These are phyloP conservation scores for Melitaea athalia DNA, from an alignment of 2,888 invertebrate species.

Conservation along the genomic window DNA sequence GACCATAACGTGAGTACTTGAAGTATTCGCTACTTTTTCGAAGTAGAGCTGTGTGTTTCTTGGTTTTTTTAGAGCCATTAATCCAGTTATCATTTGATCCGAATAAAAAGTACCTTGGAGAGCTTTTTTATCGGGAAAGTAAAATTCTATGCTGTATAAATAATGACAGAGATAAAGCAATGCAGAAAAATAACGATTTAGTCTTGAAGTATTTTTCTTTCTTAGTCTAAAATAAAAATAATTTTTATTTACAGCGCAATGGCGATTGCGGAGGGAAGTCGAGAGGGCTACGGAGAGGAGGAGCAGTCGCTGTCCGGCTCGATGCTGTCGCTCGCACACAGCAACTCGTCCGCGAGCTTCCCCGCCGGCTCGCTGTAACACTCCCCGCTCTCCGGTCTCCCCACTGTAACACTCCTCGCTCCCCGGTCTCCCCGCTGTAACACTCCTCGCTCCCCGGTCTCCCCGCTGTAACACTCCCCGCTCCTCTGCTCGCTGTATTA, in stretches of 20 bases:
- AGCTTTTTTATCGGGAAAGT: too few relatives aligned
- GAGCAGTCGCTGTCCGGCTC: slow-evolving; percentile 96
- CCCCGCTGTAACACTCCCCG: slow-evolving; percentile 17
- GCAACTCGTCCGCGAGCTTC: slow-evolving; percentile 96
- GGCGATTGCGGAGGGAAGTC: slow-evolving; percentile 95
- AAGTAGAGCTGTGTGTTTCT: too few relatives aligned
- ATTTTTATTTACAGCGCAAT: slow-evolving; percentile 84
- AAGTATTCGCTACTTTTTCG: too few relatives aligned
- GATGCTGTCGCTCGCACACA: slow-evolving; percentile 96
- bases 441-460: too few relatives aligned
- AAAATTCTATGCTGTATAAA: background rate
- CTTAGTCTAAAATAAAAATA: background rate
- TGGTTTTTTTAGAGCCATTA: too few relatives aligned
- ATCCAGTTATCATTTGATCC: too few relatives aligned
- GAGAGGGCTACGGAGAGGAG: slow-evolving; percentile 94
- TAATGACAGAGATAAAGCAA: background rate
- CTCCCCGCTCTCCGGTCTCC: slow-evolving; percentile 16
- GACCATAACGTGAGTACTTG: too few relatives aligned
- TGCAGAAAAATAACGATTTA: background rate
- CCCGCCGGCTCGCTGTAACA: slow-evolving; percentile 87
- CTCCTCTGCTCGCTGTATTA: background rate
- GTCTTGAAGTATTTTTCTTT: too few relatives aligned
- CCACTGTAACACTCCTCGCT: slow-evolving; percentile 19
- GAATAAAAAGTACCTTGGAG: too few relatives aligned
- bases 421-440: slow-evolving; percentile 58